A percentile compares a stretch with the other conserved stretches of the same genome.
Conservation (phyloP, 2,888 invertebrate genomes). For the Ectemnius cavifrons region DNA sequence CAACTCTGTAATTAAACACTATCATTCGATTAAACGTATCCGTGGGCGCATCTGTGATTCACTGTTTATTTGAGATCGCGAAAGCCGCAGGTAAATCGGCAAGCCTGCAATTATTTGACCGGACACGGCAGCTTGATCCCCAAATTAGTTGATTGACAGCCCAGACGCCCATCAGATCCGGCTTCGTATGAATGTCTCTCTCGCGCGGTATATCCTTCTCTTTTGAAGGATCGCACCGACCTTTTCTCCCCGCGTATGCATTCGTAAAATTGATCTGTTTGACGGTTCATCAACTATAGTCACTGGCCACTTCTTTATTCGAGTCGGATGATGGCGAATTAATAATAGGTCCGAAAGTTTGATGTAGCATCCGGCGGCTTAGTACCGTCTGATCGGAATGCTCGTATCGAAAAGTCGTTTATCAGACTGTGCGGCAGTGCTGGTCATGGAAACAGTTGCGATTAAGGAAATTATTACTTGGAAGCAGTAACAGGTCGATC, state of each 20-base stretch:
- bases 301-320: conserved; percentile 14
- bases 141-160: conserved; percentile 62
- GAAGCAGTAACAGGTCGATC: conserved; percentile 18
- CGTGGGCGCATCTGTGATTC: conserved; percentile 45
- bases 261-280: conserved; percentile 16
- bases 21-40: conserved; percentile 61
- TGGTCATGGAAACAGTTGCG: conserved; percentile 22
- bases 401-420: too few relatives aligned
- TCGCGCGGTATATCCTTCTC: conserved; percentile 11
- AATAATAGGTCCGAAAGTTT: too few relatives aligned
- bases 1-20: conserved; percentile 62
- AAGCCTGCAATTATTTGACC: conserved; percentile 56
- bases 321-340: not conserved
- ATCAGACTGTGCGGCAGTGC: not conserved
- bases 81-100: conserved; percentile 18
- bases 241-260: conserved; percentile 22
- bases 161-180: conserved; percentile 39
- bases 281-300: conserved; percentile 42
- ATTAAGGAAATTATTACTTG: not conserved
- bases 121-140: conserved; percentile 48
- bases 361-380: too few relatives aligned
- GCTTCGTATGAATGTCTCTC: not conserved
- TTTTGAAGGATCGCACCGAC: not conserved
- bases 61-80: conserved; percentile 56
- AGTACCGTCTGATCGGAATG: too few relatives aligned